Conservation (phyloP, 2,113 vertebrate genomes). For the Ophiodon elongatus region DNA sequence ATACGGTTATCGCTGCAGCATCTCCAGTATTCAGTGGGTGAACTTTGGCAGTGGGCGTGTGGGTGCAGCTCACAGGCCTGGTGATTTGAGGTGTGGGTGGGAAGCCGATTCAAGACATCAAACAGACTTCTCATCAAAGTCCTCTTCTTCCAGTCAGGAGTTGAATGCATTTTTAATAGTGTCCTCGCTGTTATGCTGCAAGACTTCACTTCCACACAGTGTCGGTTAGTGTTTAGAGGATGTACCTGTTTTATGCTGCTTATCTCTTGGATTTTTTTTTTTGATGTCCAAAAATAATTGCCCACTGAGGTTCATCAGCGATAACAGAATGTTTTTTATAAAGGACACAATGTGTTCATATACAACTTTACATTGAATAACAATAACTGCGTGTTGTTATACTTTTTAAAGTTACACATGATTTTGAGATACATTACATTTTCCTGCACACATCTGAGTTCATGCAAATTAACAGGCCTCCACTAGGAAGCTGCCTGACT, state of each 20-base stretch:
- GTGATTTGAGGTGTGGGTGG: conserved; percentile 68
- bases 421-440: neutral
- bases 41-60: conserved; percentile 68
- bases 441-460: neutral
- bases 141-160: conserved; percentile 44
- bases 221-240: conserved; percentile 21
- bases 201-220: conserved; percentile 20
- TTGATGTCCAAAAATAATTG: neutral
- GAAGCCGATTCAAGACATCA: conserved; percentile 67
- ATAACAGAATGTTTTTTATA: neutral
- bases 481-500: neutral
- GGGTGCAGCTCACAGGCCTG: conserved; percentile 62
- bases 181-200: conserved; percentile 28
- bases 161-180: conserved; percentile 56
- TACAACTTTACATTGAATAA: neutral
- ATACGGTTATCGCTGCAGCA: conserved; percentile 61
- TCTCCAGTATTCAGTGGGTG: conserved; percentile 54
- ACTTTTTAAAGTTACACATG: neutral
- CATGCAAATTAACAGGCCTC: neutral
- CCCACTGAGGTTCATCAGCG: neutral
- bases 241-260: conserved; percentile 42
- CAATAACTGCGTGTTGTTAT: neutral
- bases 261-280: neutral
- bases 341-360: neutral
- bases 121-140: conserved; percentile 75